These are phyloP conservation scores for Falco naumanni DNA, from an alignment of 2,797 vertebrate species.

Conservation along the genomic window DNA sequence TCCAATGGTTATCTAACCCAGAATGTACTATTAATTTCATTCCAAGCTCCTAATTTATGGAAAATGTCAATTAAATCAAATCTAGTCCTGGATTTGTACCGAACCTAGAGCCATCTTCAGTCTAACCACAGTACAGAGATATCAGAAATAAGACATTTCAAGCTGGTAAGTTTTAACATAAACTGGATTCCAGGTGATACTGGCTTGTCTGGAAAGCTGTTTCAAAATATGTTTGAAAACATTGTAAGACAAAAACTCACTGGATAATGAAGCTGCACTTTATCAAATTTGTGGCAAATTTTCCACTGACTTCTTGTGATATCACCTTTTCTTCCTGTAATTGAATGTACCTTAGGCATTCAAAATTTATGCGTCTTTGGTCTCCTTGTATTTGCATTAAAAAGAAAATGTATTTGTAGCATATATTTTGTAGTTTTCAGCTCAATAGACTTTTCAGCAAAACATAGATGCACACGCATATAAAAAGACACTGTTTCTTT, in stretches of 20 bases:
- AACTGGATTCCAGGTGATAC: background rate
- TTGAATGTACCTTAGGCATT: background rate
- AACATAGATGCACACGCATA: background rate
- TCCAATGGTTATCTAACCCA: background rate
- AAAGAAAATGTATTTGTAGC: background rate
- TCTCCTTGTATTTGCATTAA: background rate
- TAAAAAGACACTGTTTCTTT: background rate
- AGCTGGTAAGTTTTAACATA: background rate
- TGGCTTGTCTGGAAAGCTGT: background rate
- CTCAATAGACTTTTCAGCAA: background rate
- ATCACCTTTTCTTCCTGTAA: background rate
- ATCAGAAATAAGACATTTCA: background rate
- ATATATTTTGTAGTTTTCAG: background rate
- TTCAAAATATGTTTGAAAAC: background rate
- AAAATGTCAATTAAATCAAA: background rate
- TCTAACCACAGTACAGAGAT: background rate
- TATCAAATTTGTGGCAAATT: background rate
- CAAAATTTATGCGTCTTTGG: background rate
- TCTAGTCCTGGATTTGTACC: background rate
- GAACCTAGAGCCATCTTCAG: background rate
- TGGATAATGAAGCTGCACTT: background rate
- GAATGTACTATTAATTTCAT: background rate
- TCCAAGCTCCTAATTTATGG: background rate
- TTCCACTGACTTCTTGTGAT: background rate
- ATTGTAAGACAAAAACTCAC: background rate